Evolutionary conservation across 2,797 vertebrate species (phyloP).

Genomic region (Selene dorsalis): DNA sequence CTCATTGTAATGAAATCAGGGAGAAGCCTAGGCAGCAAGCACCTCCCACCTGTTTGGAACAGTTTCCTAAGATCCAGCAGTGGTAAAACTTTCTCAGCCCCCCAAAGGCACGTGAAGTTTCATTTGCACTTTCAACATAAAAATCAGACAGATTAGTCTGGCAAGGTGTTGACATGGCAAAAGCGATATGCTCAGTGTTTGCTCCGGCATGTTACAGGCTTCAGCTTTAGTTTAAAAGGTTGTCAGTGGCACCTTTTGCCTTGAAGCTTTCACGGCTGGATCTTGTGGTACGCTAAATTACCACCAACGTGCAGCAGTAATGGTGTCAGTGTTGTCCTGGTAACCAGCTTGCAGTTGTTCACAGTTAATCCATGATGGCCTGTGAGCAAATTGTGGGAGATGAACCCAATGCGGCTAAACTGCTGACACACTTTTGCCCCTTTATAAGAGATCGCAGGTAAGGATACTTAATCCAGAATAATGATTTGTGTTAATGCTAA

Average conservation of each 20-base stretch:
- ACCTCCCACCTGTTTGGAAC: neutral
- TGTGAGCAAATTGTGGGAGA: neutral
- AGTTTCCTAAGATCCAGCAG: neutral
- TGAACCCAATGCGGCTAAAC: slow-evolving; percentile 12
- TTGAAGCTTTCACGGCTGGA: slow-evolving; percentile 35
- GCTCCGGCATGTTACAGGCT: slow-evolving; percentile 17
- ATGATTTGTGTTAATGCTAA: neutral
- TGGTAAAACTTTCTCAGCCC: slow-evolving; percentile 13
- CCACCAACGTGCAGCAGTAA: neutral
- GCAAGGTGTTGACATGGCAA: slow-evolving; percentile 52
- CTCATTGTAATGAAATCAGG: neutral
- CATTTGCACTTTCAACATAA: slow-evolving; percentile 45
- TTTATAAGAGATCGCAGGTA: neutral
- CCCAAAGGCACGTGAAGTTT: slow-evolving; percentile 20
- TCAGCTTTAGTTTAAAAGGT: slow-evolving; percentile 45
- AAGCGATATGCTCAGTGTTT: slow-evolving; percentile 26
- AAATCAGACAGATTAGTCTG: slow-evolving; percentile 29
- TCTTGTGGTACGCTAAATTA: slow-evolving; percentile 32
- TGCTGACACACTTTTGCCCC: neutral
- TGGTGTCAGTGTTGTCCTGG: slow-evolving; percentile 40
- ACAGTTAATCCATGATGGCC: slow-evolving; percentile 45
- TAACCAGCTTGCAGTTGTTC: slow-evolving; percentile 43
- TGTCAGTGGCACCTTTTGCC: slow-evolving; percentile 44
- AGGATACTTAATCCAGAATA: neutral
- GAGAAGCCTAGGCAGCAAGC: neutral